Evolutionary conservation across 2,888 invertebrate genomes (phyloP), one percentile per base, ranked within the genome.

Genomic region (Pediacus dermestoides): DNA sequence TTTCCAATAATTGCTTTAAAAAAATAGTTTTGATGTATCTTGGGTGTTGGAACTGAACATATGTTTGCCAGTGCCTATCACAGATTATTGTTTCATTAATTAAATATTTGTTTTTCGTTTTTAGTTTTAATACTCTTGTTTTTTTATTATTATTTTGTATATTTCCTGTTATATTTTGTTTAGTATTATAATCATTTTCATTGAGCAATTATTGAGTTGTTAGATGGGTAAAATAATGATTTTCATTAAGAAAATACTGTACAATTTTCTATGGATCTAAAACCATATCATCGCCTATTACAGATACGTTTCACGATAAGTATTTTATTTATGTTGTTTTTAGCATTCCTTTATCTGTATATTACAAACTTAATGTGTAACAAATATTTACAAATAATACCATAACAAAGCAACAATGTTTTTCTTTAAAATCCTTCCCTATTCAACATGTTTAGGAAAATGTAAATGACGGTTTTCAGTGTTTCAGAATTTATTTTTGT

Each of bases 401-500:
- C 42, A 39, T 37, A 40, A 51, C 55, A 64, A 61, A 61, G 59
- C 55, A 58, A 4, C 12, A 4, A 9, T 33, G 16, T 33, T 7
- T 14, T 33, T 28, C 15, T n/a, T 34, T 34, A 11, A 28, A 28
- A 28, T 10, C 15, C 15, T 28, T 11, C 23, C 34, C 15, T 14
- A 12, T 25, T 3, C 3, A n/a, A n/a, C n/a, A n/a, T n/a, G n/a
- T n/a, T n/a, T n/a, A n/a, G 28, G n/a, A 13, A 10, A 13, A 13
- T 6, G 4, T 3, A 23, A 23, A 6, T n/a, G 23, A n/a, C 9
- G n/a, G n/a, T n/a, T n/a, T 18, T 18, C 6, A 18, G 21, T 18
- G 21, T 18, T 18, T 18, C 21, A 54, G 44, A 53, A 67, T 67
- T 66, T 62, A 63, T 67, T 66, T n/a, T 60, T 60, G 64, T 67